Base-by-base conservation (phyloP, 2,888 invertebrate species). In the Ellobium chinense region DNA sequence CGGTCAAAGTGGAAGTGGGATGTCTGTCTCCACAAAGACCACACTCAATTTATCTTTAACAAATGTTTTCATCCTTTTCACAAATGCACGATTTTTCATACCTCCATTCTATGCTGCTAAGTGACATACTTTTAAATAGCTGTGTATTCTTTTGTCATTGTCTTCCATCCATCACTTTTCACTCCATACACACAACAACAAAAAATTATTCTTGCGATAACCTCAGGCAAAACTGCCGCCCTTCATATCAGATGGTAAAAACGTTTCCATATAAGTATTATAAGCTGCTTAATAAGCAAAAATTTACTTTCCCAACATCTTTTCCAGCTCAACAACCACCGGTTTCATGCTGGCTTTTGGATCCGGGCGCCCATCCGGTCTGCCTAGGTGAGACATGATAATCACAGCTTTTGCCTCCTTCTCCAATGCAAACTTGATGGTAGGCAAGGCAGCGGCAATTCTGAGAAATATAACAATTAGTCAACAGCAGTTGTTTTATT, bases 381-480 rank as follows among this genome's bases (percentile, higher is more conserved):
- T 95, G 39, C 99, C 99, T 92, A 99, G 95, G 93, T 99, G 99
- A 39, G 99, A 99, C 97, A 98, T 98, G 82, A 99, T 94, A 29
- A 99, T 98, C 54, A 99, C 96, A 4, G 97, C 97, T 91, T 98
- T 98, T 0, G 99, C 99, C 84, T 97, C 96, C 87, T 98, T 96
- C 0, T 97, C 96, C 85, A 99, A 93, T 0, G 98, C 98, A 95
- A 98, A 96, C 93, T 97, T 97, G 7, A 99, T 95, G 0, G 97
- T 96, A 87, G 98, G 98, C 87, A 99, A 93, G 18, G 99, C 99
- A 82, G 98, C 99, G 5, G 97, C 97, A 89, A 99, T 99, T 90
- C 99, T 94, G 78, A 1, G 70, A 24, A 58, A 27, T 58, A 73
- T n/a, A 62, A 29, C 5, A 14, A 62, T n/a, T 29, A 62, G 4